Percentiles rank a stretch among this genome's conserved stretches.
These are phyloP conservation scores for Syndactyla subalaris DNA, from an alignment of 2,797 vertebrate species.

Conservation along the genomic window DNA sequence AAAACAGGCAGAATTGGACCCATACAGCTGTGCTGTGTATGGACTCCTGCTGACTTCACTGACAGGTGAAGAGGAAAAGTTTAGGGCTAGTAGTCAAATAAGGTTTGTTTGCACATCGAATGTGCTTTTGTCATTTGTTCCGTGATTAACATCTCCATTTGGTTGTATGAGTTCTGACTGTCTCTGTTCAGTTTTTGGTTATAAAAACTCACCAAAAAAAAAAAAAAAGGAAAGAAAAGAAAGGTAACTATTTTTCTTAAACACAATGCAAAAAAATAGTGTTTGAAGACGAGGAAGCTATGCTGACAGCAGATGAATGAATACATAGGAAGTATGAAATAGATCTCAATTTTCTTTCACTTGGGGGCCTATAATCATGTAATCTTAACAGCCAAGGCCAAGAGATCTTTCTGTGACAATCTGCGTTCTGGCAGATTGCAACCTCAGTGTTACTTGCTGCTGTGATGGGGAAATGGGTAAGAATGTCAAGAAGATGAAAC, in stretches of 20 bases:
- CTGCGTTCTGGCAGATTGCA: background rate
- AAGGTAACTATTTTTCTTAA: background rate
- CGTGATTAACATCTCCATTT: background rate
- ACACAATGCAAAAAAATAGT: background rate
- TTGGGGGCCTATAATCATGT: background rate
- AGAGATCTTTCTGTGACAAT: constrained; percentile 36
- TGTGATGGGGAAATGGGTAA: constrained; percentile 18
- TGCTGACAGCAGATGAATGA: background rate
- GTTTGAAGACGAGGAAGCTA: background rate
- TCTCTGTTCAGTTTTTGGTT: background rate
- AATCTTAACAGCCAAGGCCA: background rate
- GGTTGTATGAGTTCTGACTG: background rate
- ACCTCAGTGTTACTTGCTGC: background rate
- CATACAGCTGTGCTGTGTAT: background rate
- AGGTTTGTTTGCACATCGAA: background rate
- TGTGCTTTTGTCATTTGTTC: background rate
- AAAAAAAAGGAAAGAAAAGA: accelerated
- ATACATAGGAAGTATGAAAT: background rate
- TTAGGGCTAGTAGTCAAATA: background rate
- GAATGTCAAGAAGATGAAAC: constrained; percentile 28
- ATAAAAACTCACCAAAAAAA: background rate
- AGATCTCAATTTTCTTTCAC: constrained; percentile 23
- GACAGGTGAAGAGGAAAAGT: background rate
- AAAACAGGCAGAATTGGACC: background rate
- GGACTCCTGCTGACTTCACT: background rate